Conservation (phyloP, 2,113 vertebrate genomes). For the Pholis gunnellus region DNA sequence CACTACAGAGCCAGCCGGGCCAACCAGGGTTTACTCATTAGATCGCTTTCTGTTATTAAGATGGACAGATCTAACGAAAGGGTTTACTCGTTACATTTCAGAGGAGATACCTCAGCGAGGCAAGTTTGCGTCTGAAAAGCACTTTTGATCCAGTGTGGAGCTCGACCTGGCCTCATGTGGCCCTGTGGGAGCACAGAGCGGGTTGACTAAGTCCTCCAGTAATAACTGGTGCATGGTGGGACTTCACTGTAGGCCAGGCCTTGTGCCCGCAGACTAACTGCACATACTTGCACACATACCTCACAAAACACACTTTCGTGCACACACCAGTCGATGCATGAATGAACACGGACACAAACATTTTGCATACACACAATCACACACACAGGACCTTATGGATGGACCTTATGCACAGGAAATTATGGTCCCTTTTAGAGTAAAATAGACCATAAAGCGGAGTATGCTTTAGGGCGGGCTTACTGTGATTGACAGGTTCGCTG, state of each 20-base stretch:
- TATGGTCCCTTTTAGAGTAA: not conserved
- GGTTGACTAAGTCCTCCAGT: slow-evolving; percentile 60
- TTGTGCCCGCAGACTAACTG: slow-evolving; percentile 35
- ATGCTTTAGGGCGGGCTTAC: not conserved
- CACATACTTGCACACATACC: slow-evolving; percentile 18
- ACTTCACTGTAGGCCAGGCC: slow-evolving; percentile 57
- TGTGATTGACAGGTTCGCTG: not conserved
- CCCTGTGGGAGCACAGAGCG: slow-evolving; percentile 51
- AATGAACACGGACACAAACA: slow-evolving; percentile 31
- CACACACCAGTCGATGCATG: slow-evolving; percentile 36
- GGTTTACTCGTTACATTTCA: slow-evolving; percentile 36
- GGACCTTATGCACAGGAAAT: not conserved
- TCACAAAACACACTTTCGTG: slow-evolving; percentile 24
- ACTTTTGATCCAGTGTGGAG: slow-evolving; percentile 22
- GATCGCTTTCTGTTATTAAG: slow-evolving; percentile 45
- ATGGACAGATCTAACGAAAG: slow-evolving; percentile 29
- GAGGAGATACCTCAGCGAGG: not conserved
- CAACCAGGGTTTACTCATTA: slow-evolving; percentile 62
- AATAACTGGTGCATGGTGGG: slow-evolving; percentile 68
- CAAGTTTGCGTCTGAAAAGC: slow-evolving; percentile 12
- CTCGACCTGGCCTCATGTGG: slow-evolving; percentile 25
- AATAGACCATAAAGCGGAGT: not conserved
- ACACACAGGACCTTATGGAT: not conserved
- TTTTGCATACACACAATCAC: slow-evolving; percentile 13
- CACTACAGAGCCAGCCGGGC: slow-evolving; percentile 52